Base-by-base conservation (phyloP, 2,888 invertebrate species). In the Cryptocephalus primarius region DNA sequence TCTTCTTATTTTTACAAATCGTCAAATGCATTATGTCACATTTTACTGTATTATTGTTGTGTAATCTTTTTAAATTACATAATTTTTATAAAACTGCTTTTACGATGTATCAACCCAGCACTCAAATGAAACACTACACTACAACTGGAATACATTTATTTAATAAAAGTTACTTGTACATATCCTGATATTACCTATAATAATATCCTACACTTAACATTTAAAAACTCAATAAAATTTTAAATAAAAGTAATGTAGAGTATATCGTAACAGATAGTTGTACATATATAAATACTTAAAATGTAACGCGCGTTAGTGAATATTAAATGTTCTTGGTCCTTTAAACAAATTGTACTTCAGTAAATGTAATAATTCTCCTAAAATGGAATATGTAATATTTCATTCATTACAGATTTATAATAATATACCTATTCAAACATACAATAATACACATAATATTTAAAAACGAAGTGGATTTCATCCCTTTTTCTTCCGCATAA, bases 321-420 rank as follows among this genome's bases (percentile, higher is more conserved):
- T 49, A 47, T 45, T 45, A 48, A 49, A 50, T 53, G 55, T 52
- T 48, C 50, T 60, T 60, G 60, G 62, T 62, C 62, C 62, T 47
- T 58, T 53, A 59, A 61, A 60, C 50, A 57, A 62, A 61, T 61
- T 61, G 61, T 61, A 61, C 61, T 60, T 53, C 45, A 47, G 48
- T 52, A 46, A 52, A 47, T 45, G 47, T 45, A 48, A 45, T 49
- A 42, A 42, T 45, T 50, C 46, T 45, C 48, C 47, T 51, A 47
- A 48, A 49, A 39, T 40, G 12, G 36, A 36, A 4, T 36, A 36
- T 36, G 12, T 36, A 2, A 6, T 12, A 36, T 36, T 36, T 36
- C 36, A 6, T 12, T 12, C 12, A 6, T 11, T 12, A 36, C 41
- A 41, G 31, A 41, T 44, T 47, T 40, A 46, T 33, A 38, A 46